Conservation (phyloP, 2,797 vertebrate genomes). For the Labeo calbasu region DNA sequence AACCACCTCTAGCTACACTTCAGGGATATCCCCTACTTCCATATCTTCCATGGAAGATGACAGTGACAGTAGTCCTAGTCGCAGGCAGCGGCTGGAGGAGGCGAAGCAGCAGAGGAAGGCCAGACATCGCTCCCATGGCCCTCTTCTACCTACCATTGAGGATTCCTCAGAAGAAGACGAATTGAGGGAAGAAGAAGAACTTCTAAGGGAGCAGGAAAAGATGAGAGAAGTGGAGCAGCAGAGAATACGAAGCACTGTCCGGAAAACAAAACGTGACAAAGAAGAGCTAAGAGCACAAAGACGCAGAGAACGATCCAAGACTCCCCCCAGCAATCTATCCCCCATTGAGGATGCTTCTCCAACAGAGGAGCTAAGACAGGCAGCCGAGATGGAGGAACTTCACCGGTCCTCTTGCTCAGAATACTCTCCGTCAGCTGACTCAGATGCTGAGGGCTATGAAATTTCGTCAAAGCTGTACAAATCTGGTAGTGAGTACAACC, state of each 20-base stretch:
- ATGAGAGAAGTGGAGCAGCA: constrained; percentile 99
- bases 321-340: constrained; percentile 97
- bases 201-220: constrained; percentile 96
- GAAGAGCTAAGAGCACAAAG: constrained; percentile 96
- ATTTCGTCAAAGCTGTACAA: constrained; percentile 90
- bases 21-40: constrained; percentile 95
- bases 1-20: constrained; percentile 94
- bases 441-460: constrained; percentile 93
- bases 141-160: constrained; percentile 96
- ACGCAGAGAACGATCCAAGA: constrained; percentile 96
- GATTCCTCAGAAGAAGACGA: constrained; percentile 99
- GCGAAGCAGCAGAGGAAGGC: constrained; percentile 99
- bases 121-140: constrained; percentile 94
- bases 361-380: constrained; percentile 96
- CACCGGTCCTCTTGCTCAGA: constrained; percentile 98
- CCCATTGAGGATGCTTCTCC: constrained; percentile 98
- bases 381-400: constrained; percentile 98
- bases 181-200: constrained; percentile 96
- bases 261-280: constrained; percentile 97
- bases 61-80: constrained; percentile 98
- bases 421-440: constrained; percentile 95
- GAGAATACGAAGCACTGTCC: constrained; percentile 93
- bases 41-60: constrained; percentile 98
- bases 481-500: constrained; percentile 95
- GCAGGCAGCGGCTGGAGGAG: constrained; percentile 92